Conservation (phyloP, 2,113 vertebrate species). For the Sterrhoptilus dennistouni region DNA sequence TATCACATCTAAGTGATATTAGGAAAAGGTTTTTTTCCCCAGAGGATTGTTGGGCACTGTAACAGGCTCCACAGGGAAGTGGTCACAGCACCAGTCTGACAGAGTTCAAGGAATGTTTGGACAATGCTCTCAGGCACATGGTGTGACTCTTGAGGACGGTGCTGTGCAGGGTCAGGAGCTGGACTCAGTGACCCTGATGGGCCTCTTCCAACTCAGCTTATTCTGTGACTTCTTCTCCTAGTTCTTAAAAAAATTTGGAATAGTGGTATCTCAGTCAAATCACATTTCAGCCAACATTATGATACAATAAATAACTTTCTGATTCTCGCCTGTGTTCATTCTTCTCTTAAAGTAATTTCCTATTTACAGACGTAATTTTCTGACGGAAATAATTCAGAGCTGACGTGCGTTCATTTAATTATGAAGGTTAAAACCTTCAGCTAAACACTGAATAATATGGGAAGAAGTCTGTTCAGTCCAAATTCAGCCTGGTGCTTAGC, state of each 20-base stretch:
- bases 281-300: background rate
- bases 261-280: background rate
- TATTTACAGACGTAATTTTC: background rate
- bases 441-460: background rate
- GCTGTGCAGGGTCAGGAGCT: background rate
- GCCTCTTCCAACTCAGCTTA: background rate
- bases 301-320: background rate
- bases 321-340: background rate
- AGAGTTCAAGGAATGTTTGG: background rate
- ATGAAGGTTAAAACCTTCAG: background rate
- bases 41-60: background rate
- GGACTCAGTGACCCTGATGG: background rate
- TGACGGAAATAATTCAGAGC: background rate
- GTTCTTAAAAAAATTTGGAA: background rate
- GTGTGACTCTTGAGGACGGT: background rate
- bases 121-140: background rate
- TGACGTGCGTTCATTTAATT: background rate
- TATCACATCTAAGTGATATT: background rate
- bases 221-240: background rate
- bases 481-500: background rate
- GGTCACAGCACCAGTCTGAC: background rate
- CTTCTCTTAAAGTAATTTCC: background rate
- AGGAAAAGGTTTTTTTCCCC: background rate
- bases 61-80: background rate
- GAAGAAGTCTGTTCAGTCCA: background rate